Evolutionary conservation across 2,888 invertebrate genomes (phyloP), one percentile per base, ranked within the genome.

Genomic region (Atherix ibis): DNA sequence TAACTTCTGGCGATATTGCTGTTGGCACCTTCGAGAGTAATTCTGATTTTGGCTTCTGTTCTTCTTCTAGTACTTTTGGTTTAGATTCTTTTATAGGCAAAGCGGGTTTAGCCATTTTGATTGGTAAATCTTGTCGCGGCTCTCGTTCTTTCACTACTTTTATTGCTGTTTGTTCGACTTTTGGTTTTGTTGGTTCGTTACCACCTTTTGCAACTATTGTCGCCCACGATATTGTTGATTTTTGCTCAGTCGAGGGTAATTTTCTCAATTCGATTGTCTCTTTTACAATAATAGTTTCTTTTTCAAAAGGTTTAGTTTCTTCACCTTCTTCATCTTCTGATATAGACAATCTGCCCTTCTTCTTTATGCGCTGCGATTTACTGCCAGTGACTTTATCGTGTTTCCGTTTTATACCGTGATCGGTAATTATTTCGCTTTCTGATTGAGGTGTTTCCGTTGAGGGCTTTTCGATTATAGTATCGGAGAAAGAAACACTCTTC

Each of bases 211-310:
- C 27, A 4, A 42, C 37, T 27, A 42, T 34, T 16, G 30, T 30
- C 12, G 42, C 31, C 42, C 42, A 42, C 5, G 42, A 40, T 18
- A 14, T 4, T 9, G 28, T 29, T 18, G 5, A 14, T 10, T 18
- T 26, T 4, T 14, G 5, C 8, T 12, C 34, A 19, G 40, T 38
- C 14, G 17, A 22, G 43, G 41, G n/a, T 37, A 38, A 12, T 30
- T 28, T 22, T 44, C 30, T 19, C n/a, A n/a, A n/a, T n/a, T n/a
- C n/a, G n/a, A n/a, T n/a, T n/a, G n/a, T n/a, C 39, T 19, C 32
- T 45, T 36, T 26, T 10, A 18, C 18, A 10, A 18, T n/a, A 6
- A 28, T 16, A 6, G 4, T 16, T 30, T 30, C 30, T 16, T 9
- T 26, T n/a, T 26, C n/a, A n/a, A 10, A 10, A 10, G 26, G 26